Evolutionary conservation across 1,140 invertebrate species (phyloP), one percentile per base, ranked within the genome.

Genomic region (Drosophila novamexicana): DNA sequence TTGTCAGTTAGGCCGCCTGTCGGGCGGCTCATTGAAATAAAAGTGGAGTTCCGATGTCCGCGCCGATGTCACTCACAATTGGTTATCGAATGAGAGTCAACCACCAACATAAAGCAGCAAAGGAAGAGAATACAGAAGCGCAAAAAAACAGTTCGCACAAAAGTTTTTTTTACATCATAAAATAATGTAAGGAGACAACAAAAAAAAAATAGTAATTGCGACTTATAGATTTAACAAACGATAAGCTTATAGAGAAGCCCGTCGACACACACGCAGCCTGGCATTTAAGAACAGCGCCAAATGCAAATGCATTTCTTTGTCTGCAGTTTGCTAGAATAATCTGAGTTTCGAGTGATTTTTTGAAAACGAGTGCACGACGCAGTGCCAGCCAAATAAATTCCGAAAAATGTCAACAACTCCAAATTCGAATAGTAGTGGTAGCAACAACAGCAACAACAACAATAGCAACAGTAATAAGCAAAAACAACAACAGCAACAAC

Each of bases 401-500:
- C 6, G 66, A 91, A 91, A 81, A 71, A 91, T 91, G 89, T 91
- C 88, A 89, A 89, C 78, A 73, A 91, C 88, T 79, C 85, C 89
- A 74, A 88, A 81, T 75, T 88, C 84, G 32, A 84, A 81, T 57
- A 83, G 75, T 67, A 90, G 77, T 70, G 90, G 77, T 65, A 90
- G 66, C 70, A 85, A 65, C 61, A 89, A 66, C 75, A 79, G 72
- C 56, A 78, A 64, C 54, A 81, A 73, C 12, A 75, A 32, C 39
- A 78, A 16, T 62, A 75, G 37, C 50, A 75, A 18, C 52, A 79
- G 42, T 58, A 71, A 50, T 32, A 67, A 57, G 67, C 75, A 80
- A 40, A 72, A 73, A 29, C 82, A 83, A 52, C 68, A 80, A 22
- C 54, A 75, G 14, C 58, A 76, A 34, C 75, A 79, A 50, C 70